These are phyloP conservation scores for Habroteleia sp. DNA, from an alignment of 2,888 invertebrate species.

Conservation along the genomic window DNA sequence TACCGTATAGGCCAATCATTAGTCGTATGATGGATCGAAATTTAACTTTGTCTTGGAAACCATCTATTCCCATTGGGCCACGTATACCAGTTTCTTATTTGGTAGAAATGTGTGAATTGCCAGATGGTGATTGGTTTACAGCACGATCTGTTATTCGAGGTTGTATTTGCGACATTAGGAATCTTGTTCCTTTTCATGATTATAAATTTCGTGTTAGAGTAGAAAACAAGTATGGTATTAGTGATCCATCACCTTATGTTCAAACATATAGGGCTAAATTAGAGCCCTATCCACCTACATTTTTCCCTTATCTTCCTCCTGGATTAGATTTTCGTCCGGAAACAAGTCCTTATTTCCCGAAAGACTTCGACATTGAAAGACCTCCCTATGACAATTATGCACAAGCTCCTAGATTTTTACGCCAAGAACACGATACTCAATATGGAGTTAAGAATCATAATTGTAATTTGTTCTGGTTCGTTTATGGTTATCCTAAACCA, in stretches of 20 bases:
- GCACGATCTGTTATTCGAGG: slow-evolving; percentile 92
- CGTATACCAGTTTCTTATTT: slow-evolving; percentile 95
- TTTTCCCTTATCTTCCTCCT: slow-evolving; percentile 89
- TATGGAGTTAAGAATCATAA: slow-evolving; percentile 97
- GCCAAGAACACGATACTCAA: slow-evolving; percentile 92
- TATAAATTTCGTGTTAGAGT: slow-evolving; percentile 97
- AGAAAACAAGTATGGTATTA: slow-evolving; percentile 97
- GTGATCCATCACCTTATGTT: slow-evolving; percentile 96
- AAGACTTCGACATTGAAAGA: slow-evolving; percentile 94
- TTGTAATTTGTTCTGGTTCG: slow-evolving; percentile 94
- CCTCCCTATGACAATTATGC: slow-evolving; percentile 92
- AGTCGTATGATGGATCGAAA: slow-evolving; percentile 94
- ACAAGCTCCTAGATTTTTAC: slow-evolving; percentile 92
- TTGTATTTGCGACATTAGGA: slow-evolving; percentile 93
- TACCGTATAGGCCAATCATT: slow-evolving; percentile 95
- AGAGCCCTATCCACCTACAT: slow-evolving; percentile 90
- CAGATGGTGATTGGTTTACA: slow-evolving; percentile 96
- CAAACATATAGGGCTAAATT: slow-evolving; percentile 89
- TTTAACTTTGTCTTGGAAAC: slow-evolving; percentile 95
- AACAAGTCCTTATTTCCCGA: slow-evolving; percentile 93
- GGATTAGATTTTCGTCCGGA: slow-evolving; percentile 92
- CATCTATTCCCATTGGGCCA: slow-evolving; percentile 93
- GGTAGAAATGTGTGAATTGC: slow-evolving; percentile 96
- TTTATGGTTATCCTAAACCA: slow-evolving; percentile 98
- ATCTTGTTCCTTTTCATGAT: slow-evolving; percentile 95